A percentile compares a stretch with the other conserved stretches of the same genome.
These are phyloP conservation scores for Cantharis nigra DNA, from an alignment of 2,888 invertebrate species.

Conservation along the genomic window DNA sequence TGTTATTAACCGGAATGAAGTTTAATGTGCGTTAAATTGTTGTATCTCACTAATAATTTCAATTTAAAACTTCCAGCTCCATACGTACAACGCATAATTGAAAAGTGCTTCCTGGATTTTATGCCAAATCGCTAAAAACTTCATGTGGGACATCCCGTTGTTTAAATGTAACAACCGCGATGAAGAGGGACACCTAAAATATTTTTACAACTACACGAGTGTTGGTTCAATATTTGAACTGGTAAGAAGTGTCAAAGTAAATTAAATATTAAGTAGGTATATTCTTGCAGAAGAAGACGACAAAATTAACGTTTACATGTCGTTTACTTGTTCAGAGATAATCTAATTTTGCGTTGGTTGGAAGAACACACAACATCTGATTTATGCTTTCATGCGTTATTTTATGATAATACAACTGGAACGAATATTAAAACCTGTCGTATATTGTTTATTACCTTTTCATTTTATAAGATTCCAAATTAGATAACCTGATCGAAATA, in stretches of 20 bases:
- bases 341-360: neutral
- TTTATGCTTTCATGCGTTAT: neutral
- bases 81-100: neutral
- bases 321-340: neutral
- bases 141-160: neutral
- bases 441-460: neutral
- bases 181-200: neutral
- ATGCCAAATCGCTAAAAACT: neutral
- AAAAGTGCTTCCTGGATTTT: neutral
- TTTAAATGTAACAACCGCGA: neutral
- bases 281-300: neutral
- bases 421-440: neutral
- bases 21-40: neutral
- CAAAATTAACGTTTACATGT: neutral
- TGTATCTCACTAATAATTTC: neutral
- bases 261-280: neutral
- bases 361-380: neutral
- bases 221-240: neutral
- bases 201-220: neutral
- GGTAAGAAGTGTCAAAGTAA: neutral
- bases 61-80: neutral
- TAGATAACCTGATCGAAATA: no score
- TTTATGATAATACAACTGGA: neutral
- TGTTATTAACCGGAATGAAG: neutral
- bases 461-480: neutral